Evolutionary conservation across 2,113 vertebrate genomes (phyloP), one percentile per base, ranked within the genome.

Genomic region (Pristiophorus japonicus): DNA sequence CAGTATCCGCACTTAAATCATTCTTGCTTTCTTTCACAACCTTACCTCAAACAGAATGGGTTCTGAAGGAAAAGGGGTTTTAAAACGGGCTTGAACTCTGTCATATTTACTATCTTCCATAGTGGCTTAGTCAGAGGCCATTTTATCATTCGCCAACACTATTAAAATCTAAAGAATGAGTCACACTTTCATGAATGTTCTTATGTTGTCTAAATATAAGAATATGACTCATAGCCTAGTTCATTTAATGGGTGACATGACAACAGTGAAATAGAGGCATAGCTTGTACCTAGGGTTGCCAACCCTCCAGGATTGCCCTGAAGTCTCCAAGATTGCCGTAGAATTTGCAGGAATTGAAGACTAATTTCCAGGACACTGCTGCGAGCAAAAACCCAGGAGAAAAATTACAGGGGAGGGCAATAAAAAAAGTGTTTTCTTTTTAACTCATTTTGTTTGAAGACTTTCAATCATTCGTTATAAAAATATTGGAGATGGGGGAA

Each of bases 101-200:
- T 81, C 38, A 92, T 92, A 62, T 92, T 92, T 38, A 92, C 59
- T 2, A 22, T 27, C 62, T 92, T 63, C 55, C 88, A 38, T 22
- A 63, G 18, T 92, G 88, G n/a, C 55, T 63, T 38, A 38, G 59
- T 92, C n/a, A 63, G 59, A 63, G 30, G 16, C n/a, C n/a, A 92
- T 92, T 92, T 63, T 63, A 92, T 92, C 16, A 62, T 92, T 92
- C n/a, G n/a, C 20, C 59, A 38, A 22, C 34, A 24, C 63, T 38
- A 38, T 63, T 92, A 22, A 65, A 62, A 65, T 65, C 88, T 38
- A 63, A 92, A 92, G 55, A 38, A 62, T 92, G 88, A 92, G 88
- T 92, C 88, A 92, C n/a, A 92, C 59, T 63, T 91, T 11, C 87
- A 91, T 91, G 12, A 91, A 62, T 91, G 34, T 92, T 92, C 11